Evolutionary conservation across 2,113 vertebrate species (phyloP), one percentile per base, ranked within the genome.

Genomic region (Aythya baeri): DNA sequence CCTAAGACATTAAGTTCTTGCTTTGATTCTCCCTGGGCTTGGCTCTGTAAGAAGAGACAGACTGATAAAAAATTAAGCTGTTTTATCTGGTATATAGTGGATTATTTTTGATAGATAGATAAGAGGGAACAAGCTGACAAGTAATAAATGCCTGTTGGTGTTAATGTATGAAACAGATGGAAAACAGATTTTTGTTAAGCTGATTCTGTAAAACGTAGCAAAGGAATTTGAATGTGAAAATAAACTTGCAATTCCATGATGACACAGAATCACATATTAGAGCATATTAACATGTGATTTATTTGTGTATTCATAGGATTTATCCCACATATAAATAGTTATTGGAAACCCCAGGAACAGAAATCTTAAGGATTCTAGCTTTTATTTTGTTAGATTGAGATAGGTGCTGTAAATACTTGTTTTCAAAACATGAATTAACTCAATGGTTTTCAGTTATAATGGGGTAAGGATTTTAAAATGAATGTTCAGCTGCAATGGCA

Each of bases 51-150:
- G 88, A 88, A 41, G 49, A 71, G 27, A 89, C 52, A 89, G 70
- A 57, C 62, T 89, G 76, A 84, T 7, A 22, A 43, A 94, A 52
- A 89, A 81, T 27, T 74, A 88, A 93, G 83, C 74, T 78, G 66
- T 80, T 96, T 93, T 90, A 96, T 89, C 86, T 86, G 87, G 26
- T 94, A 85, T 58, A 82, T 93, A 17, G n/a, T 84, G 94, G 96
- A 96, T 96, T 96, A 97, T 94, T 82, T 93, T 89, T 65, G 55
- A 36, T 16, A 92, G 93, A 70, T 66, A 78, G 34, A 71, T 90
- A 86, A 93, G 46, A 82, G 38, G 92, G 71, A 93, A 55, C 38
- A 87, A 75, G 62, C 26, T 88, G 85, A 77, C 67, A 89, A 91
- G 78, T 89, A 65, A 66, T 62, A 88, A 74, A 87, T 92, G 50